Conservation (phyloP, 2,113 vertebrate species). For the Petaurus breviceps region DNA sequence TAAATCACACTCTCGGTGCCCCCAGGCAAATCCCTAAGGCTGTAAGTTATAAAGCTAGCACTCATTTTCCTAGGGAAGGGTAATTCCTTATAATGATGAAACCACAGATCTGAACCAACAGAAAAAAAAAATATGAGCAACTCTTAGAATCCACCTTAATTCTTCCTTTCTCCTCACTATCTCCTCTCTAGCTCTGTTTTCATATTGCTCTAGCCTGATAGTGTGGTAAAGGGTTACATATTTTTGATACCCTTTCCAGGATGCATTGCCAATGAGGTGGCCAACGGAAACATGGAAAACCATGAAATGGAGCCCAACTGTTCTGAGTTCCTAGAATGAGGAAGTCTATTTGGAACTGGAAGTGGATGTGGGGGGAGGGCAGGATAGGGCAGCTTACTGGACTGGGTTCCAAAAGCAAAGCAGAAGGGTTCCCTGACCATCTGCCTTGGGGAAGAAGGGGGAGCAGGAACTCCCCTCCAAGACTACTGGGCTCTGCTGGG, state of each 20-base stretch:
- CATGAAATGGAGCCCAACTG: not conserved
- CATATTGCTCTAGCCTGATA: not conserved
- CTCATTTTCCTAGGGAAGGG: not conserved
- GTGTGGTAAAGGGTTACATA: not conserved
- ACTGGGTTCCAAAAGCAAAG: slow-evolving; percentile 1
- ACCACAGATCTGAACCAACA: not conserved
- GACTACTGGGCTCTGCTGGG: not conserved
- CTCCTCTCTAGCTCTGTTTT: not conserved
- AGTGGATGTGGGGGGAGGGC: not conserved
- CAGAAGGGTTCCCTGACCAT: no score
- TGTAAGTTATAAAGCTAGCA: not conserved
- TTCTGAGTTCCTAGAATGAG: slow-evolving; percentile 61
- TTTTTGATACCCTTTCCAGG: slow-evolving; percentile 11
- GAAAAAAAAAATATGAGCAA: not conserved
- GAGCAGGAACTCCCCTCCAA: not conserved
- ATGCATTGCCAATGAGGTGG: not conserved
- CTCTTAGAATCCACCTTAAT: not conserved
- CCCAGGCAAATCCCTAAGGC: not conserved
- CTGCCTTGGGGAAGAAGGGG: not conserved
- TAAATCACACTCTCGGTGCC: not conserved
- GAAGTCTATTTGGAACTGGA: slow-evolving; percentile 1
- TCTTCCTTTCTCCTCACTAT: not conserved
- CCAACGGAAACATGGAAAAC: not conserved
- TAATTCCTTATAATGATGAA: not conserved
- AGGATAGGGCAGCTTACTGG: not conserved